phyloP scores from a whole-genome alignment of 2,113 vertebrate genomes.

The Illadopsis cleaveri region DNA sequence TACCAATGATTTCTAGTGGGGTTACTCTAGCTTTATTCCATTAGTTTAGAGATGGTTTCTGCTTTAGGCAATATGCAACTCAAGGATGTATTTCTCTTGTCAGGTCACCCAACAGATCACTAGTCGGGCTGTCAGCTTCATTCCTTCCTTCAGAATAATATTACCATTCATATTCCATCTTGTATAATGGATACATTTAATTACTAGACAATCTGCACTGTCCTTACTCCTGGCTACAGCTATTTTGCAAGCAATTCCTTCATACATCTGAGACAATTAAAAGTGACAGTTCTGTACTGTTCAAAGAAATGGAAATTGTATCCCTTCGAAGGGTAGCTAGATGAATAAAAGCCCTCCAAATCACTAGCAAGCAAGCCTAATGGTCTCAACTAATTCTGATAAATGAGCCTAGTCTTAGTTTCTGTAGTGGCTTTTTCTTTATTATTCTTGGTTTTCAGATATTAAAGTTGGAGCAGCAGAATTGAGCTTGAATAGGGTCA shows the following conservation, averaged over 20 bases:
- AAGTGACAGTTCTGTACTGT: not conserved
- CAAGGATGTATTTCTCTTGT: not conserved
- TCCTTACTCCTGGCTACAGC: not conserved
- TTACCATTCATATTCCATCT: not conserved
- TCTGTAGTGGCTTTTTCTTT: not conserved
- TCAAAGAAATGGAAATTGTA: not conserved
- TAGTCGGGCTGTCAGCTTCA: not conserved
- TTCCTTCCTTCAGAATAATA: conserved; percentile 12
- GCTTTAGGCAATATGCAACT: not conserved
- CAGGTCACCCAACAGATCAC: not conserved
- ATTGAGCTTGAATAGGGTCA: not conserved
- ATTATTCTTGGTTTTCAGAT: not conserved
- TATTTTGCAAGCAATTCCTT: conserved; percentile 23
- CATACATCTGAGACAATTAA: not conserved
- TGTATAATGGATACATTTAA: not conserved
- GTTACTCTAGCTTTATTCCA: not conserved
- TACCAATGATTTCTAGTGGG: not conserved
- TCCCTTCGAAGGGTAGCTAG: not conserved
- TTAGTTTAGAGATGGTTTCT: not conserved
- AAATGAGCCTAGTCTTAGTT: not conserved
- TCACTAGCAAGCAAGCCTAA: not conserved
- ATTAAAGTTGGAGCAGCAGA: not conserved
- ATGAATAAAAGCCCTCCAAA: not conserved
- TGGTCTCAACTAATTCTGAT: not conserved
- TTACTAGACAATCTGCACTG: not conserved